A percentile compares a stretch with the other conserved stretches of the same genome.
Evolutionary conservation across 1,140 invertebrate genomes (phyloP).

Genomic region (Saccostrea echinata): DNA sequence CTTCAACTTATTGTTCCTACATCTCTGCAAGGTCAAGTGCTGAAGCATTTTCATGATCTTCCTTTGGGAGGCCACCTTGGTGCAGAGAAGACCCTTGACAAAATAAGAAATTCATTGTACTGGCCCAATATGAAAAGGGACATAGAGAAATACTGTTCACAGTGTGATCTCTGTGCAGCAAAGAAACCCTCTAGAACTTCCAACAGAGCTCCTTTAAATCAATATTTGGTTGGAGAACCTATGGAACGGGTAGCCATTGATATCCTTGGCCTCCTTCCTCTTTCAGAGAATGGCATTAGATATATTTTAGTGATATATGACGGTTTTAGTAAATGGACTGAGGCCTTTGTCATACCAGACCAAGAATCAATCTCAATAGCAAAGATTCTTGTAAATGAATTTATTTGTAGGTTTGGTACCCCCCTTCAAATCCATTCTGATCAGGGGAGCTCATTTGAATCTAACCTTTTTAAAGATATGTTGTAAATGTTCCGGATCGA

Average conservation of each 20-base stretch:
- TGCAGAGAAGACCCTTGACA: too few species aligned
- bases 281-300: background rate
- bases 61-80: too few species aligned
- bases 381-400: slow-evolving; percentile 7
- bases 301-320: slow-evolving; percentile 42
- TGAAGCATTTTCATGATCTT: too few species aligned
- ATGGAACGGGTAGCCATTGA: slow-evolving; percentile 40
- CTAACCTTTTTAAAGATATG: background rate
- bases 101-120: too few species aligned
- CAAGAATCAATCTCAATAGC: slow-evolving; percentile 19
- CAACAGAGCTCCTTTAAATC: slow-evolving; percentile 2
- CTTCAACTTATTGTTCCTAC: slow-evolving; percentile 46
- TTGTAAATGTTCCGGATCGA: background rate
- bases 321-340: slow-evolving; percentile 41
- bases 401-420: background rate
- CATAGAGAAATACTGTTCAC: too few species aligned
- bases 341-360: background rate
- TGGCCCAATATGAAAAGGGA: too few species aligned
- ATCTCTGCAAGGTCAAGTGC: too few species aligned
- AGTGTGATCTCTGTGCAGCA: too few species aligned
- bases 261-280: slow-evolving; percentile 35
- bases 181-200: background rate
- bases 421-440: background rate
- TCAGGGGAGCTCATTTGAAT: background rate
- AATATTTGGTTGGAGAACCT: background rate